Evolutionary conservation across 1,140 invertebrate species (phyloP), one percentile per base, ranked within the genome.

Genomic region (Whitmania pigra): DNA sequence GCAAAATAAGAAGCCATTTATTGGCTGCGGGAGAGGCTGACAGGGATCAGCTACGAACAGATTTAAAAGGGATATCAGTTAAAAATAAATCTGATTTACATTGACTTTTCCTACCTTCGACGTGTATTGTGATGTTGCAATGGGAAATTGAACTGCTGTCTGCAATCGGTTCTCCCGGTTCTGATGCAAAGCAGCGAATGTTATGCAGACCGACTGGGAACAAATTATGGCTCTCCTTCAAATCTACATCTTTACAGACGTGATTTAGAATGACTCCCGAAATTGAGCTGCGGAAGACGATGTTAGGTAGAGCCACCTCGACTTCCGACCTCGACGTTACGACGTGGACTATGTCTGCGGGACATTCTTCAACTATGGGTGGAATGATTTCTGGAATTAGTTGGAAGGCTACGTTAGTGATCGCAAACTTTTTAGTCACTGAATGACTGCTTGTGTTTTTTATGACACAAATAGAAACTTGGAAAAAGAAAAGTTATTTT

Each of bases 381-480:
- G 57, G 57, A 63, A 63, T 63, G 57, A 63, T 63, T 63, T 31
- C 57, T 63, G 57, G 20, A 63, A 49, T 49, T 49, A 49, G 43
- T 11, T 49, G 43, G 43, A 49, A 49, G 15, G 43, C 43, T 49
- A 13, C 43, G 15, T 49, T 49, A 49, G 43, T 17, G 43, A 49
- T 49, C 43, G 13, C 2, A 49, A 3, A 49, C 2, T 17, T 11
- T 49, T 49, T 49, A 15, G 43, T 49, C 9, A 49, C 43, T 49
- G 11, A 17, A 49, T 49, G 13, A 15, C 43, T 49, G 9, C 43
- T 15, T 49, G 2, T 36, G 31, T 49, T 11, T 49, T 43, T 13
- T 49, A 49, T 15, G 43, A 17, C 9, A 43, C 5, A 43, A 49
- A 49, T 13, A 49, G 43, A 49, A 49, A 49, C 5, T 17, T 49